Evolutionary conservation across 2,797 vertebrate genomes (phyloP).

Genomic region (Pseudotriccus pelzelni): DNA sequence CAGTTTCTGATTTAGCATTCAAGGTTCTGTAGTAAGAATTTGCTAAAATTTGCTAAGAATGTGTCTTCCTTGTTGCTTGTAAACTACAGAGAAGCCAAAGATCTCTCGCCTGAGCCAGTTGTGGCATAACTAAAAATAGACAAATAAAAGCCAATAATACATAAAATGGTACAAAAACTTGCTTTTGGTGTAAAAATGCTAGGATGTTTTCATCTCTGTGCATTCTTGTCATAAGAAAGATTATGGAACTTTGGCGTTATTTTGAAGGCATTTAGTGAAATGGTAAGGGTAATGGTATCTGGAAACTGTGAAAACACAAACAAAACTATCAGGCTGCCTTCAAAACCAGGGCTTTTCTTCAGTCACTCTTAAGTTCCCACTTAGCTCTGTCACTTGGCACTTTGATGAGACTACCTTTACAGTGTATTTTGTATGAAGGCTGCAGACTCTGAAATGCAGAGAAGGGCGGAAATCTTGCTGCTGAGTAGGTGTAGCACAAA

Average conservation of each 20-base stretch:
- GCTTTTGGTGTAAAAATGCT: neutral
- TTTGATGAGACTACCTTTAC: neutral
- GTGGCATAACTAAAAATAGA: neutral
- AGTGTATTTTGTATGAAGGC: neutral
- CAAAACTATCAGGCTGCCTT: neutral
- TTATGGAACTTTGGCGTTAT: neutral
- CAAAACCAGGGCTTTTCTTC: neutral
- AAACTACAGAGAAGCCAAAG: neutral
- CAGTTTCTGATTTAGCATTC: neutral
- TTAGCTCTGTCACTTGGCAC: neutral
- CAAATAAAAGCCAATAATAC: neutral
- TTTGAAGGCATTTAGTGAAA: neutral
- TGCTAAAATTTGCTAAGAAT: neutral
- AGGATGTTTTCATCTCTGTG: neutral
- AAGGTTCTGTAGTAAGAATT: neutral
- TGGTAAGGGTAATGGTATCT: neutral
- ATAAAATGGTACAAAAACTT: neutral
- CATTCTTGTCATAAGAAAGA: neutral
- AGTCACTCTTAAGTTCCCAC: neutral
- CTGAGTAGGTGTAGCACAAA: neutral
- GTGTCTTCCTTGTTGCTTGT: neutral
- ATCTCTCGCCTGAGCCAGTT: neutral
- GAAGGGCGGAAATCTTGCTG: neutral
- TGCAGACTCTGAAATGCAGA: slow-evolving; percentile 20
- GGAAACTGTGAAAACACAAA: neutral